Evolutionary conservation across 2,888 invertebrate species (phyloP).

Genomic region (Rutpela maculata): DNA sequence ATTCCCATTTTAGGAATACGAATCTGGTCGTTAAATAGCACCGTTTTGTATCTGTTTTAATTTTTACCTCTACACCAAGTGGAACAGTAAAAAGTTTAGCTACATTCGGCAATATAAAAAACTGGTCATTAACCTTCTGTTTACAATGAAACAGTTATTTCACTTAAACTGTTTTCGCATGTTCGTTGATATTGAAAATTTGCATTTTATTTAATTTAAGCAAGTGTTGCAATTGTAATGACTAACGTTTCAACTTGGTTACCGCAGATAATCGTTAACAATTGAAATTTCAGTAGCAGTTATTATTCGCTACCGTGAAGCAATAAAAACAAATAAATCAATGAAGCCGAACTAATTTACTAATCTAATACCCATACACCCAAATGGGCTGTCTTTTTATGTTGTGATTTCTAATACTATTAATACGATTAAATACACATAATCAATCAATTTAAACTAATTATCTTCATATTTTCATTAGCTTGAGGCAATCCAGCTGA

Average conservation of each 20-base stretch:
- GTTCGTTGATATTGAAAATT: not conserved
- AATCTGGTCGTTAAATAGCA: too few species aligned
- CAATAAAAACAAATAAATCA: not conserved
- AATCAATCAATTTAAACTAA: too few species aligned
- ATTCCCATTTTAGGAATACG: too few species aligned
- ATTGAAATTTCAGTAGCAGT: conserved; percentile 4
- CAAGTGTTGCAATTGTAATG: conserved; percentile 1
- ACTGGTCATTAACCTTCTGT: not conserved
- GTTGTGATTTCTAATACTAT: not conserved
- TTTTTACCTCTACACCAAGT: too few species aligned
- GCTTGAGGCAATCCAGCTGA: too few species aligned
- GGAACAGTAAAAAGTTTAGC: too few species aligned
- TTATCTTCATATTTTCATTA: too few species aligned
- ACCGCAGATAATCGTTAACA: not conserved
- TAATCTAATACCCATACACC: not conserved
- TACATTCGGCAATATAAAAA: not conserved
- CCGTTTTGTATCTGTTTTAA: too few species aligned
- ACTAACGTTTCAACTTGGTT: not conserved
- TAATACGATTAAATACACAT: not conserved
- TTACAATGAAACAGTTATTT: not conserved
- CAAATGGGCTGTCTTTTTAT: not conserved
- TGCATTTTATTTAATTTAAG: not conserved
- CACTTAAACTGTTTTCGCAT: not conserved
- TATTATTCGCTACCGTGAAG: not conserved
- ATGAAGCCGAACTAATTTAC: not conserved